Evolutionary conservation across 2,113 vertebrate species (phyloP).

Genomic region (Enhydra lutris): DNA sequence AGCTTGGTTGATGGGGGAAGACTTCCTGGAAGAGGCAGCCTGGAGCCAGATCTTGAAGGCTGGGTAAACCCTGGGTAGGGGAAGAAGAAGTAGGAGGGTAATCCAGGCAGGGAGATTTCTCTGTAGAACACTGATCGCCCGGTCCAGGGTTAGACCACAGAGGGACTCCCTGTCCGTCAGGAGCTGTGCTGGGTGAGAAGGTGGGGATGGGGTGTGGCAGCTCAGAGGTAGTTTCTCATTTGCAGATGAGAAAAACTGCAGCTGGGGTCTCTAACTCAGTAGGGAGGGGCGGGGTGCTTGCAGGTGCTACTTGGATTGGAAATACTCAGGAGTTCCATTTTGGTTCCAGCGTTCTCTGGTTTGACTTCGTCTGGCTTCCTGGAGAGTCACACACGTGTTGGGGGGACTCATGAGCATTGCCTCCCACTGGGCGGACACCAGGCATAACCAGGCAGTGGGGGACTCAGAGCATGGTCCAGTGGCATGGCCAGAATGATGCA

Average conservation of each 20-base stretch:
- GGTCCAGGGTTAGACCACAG: not conserved
- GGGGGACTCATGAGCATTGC: not conserved
- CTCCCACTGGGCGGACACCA: too few species aligned
- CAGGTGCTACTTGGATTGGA: not conserved
- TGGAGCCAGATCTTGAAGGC: not conserved
- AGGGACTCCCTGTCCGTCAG: not conserved
- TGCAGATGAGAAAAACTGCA: not conserved
- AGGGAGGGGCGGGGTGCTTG: not conserved
- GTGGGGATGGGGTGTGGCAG: not conserved
- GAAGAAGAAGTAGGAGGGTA: not conserved
- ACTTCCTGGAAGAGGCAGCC: constrained; percentile 38
- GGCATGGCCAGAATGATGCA: not conserved
- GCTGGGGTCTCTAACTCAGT: too few species aligned
- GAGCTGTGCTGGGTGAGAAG: not conserved
- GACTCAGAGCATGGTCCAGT: not conserved
- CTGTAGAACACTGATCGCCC: not conserved
- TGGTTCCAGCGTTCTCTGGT: not conserved
- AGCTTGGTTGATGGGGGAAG: not conserved
- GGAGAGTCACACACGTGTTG: not conserved
- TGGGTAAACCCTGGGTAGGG: not conserved
- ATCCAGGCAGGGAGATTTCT: not conserved
- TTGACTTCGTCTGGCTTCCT: not conserved
- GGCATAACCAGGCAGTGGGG: not conserved
- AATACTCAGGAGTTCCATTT: not conserved
- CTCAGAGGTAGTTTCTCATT: not conserved